Evolutionary conservation across 2,888 invertebrate genomes (phyloP).

Genomic region (Alloscopus bannaensis): DNA sequence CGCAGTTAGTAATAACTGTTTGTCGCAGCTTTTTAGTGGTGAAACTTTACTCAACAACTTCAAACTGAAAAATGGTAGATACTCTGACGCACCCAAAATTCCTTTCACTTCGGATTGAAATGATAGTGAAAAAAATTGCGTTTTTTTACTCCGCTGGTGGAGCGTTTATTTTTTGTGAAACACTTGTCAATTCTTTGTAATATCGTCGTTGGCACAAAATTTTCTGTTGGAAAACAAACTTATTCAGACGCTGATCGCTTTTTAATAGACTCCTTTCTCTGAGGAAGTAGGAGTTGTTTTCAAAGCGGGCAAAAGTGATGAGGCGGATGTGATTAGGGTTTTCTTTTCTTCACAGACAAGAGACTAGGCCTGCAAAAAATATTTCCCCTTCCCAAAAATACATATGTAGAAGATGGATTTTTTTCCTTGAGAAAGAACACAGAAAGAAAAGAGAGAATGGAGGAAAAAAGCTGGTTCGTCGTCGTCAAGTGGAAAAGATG

Average conservation of each 20-base stretch:
- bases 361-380: slow-evolving; percentile 43
- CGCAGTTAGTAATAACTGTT: too few relatives aligned
- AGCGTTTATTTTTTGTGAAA: slow-evolving; percentile 33
- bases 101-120: too few relatives aligned
- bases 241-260: slow-evolving; percentile 4
- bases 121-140: too few relatives aligned
- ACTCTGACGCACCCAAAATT: too few relatives aligned
- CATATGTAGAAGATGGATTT: too few relatives aligned
- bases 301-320: slow-evolving; percentile 20
- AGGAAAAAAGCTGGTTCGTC: too few relatives aligned
- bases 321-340: slow-evolving; percentile 50
- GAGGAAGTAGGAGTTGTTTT: slow-evolving; percentile 1
- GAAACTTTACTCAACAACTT: too few relatives aligned
- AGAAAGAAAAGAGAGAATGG: neutral
- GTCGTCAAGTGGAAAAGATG: neutral
- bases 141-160: too few relatives aligned
- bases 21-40: too few relatives aligned
- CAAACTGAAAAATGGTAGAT: too few relatives aligned
- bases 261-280: neutral
- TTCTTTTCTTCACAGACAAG: neutral
- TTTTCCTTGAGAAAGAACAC: slow-evolving; percentile 1
- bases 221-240: slow-evolving; percentile 12
- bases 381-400: too few relatives aligned
- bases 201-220: slow-evolving; percentile 52
- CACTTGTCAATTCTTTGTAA: slow-evolving; percentile 61